Percentiles rank a stretch among this genome's conserved stretches.
phyloP scores from a whole-genome alignment of 2,888 invertebrate genomes.

The Spialia ferax region DNA sequence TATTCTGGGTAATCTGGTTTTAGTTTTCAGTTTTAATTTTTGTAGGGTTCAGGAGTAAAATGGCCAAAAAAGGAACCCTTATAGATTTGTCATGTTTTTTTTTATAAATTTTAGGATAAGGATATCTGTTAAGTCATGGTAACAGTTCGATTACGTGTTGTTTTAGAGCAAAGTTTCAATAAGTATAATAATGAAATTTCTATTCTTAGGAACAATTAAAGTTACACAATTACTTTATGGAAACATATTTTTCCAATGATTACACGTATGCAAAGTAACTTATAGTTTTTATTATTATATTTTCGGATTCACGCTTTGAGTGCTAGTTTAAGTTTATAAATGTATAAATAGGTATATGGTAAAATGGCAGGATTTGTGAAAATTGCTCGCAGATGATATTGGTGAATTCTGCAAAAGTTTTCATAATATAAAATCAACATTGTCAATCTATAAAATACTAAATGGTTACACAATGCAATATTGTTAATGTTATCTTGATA shows the following conservation, averaged over 20 bases:
- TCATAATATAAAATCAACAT: conserved; percentile 1
- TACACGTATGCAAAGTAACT: conserved; percentile 22
- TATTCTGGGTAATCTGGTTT: no score
- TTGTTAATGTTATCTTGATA: not conserved
- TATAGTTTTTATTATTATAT: conserved; percentile 22
- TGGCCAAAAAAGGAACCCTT: no score
- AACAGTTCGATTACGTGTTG: not conserved
- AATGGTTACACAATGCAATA: conserved; percentile 7
- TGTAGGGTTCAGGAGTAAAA: no score
- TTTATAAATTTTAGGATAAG: no score
- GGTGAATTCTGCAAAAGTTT: conserved; percentile 15
- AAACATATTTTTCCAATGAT: conserved; percentile 22
- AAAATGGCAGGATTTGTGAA: conserved; percentile 38
- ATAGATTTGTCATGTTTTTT: no score
- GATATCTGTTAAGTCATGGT: not conserved
- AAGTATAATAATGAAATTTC: conserved; percentile 30
- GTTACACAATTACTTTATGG: conserved; percentile 34
- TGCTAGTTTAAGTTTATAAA: conserved; percentile 32
- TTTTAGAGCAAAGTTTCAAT: conserved; percentile 23
- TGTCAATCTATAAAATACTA: conserved; percentile 27
- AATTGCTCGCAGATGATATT: conserved; percentile 25
- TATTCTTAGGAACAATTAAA: conserved; percentile 40
- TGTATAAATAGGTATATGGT: conserved; percentile 26
- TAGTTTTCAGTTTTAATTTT: no score
- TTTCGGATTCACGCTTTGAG: conserved; percentile 41